Percentiles rank a stretch among this genome's conserved stretches.
Evolutionary conservation across 2,113 vertebrate genomes (phyloP).

Genomic region (Antigone vipio): DNA sequence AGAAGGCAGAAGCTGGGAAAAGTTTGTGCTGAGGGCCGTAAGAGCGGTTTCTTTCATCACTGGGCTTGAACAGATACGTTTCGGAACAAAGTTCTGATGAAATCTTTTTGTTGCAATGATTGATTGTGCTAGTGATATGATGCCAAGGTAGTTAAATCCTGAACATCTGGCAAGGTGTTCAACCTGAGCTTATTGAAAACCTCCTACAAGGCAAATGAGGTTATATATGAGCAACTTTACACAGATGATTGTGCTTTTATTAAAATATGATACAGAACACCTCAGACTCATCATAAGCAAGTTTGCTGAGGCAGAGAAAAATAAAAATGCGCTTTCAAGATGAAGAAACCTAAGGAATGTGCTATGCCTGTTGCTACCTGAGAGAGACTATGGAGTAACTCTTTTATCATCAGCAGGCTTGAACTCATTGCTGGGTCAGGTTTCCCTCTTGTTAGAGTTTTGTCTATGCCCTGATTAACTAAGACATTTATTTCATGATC

Average conservation of each 20-base stretch:
- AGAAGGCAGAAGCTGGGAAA: not conserved
- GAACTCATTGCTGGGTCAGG: not conserved
- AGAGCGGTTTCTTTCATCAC: not conserved
- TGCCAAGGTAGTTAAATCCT: slow-evolving; percentile 21
- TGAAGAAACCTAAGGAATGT: not conserved
- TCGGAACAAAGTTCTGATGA: not conserved
- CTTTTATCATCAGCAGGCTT: not conserved
- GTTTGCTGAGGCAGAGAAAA: not conserved
- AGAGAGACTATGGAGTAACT: not conserved
- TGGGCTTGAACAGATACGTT: not conserved
- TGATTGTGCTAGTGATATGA: not conserved
- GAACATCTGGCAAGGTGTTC: slow-evolving; percentile 27
- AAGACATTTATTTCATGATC: not conserved
- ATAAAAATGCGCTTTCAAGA: not conserved
- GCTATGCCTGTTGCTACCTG: not conserved
- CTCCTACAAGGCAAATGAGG: slow-evolving; percentile 16
- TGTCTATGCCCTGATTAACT: not conserved
- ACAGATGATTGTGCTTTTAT: not conserved
- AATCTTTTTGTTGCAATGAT: slow-evolving; percentile 15
- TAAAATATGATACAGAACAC: fast-evolving
- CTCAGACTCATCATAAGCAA: not conserved
- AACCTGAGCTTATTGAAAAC: not conserved
- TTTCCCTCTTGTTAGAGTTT: not conserved
- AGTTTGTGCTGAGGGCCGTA: not conserved
- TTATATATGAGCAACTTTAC: not conserved